Evolutionary conservation across 2,888 invertebrate species (phyloP).

Genomic region (Mythimna loreyi): DNA sequence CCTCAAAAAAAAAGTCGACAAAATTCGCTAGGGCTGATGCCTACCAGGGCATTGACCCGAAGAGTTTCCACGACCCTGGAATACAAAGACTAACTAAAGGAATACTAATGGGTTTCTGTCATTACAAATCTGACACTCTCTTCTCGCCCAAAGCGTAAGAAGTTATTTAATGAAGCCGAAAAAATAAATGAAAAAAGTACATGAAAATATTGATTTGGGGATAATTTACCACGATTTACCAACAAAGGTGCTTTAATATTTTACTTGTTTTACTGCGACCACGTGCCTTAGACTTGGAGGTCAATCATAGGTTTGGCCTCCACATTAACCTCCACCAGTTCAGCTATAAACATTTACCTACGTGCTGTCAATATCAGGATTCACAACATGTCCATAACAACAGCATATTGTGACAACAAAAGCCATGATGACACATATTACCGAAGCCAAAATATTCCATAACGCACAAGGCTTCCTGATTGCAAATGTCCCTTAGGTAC

Average conservation of each 20-base stretch:
- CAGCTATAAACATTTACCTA: not conserved
- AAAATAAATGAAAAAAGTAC: not conserved
- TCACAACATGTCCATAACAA: slow-evolving; percentile 32
- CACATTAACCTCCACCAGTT: not conserved
- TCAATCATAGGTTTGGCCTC: slow-evolving; percentile 7
- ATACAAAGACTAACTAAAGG: no score
- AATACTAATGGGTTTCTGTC: no score
- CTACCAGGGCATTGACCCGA: no score
- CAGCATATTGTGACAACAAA: slow-evolving; percentile 16
- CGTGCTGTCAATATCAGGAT: slow-evolving; percentile 16
- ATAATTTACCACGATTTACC: not conserved
- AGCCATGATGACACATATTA: slow-evolving; percentile 5
- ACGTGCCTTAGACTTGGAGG: not conserved
- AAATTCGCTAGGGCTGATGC: no score
- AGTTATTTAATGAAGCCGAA: no score
- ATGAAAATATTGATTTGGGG: not conserved
- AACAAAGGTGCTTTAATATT: not conserved
- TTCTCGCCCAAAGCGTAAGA: no score
- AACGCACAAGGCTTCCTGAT: slow-evolving; percentile 40
- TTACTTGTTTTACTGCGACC: not conserved
- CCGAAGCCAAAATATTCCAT: slow-evolving; percentile 17
- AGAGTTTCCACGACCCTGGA: no score
- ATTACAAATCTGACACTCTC: no score
- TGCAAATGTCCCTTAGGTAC: slow-evolving; percentile 22
- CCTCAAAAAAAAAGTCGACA: no score